phyloP scores from a whole-genome alignment of 30 jellyfish, hydroid and myxozoan genomes.

The Aurelia sp. region DNA sequence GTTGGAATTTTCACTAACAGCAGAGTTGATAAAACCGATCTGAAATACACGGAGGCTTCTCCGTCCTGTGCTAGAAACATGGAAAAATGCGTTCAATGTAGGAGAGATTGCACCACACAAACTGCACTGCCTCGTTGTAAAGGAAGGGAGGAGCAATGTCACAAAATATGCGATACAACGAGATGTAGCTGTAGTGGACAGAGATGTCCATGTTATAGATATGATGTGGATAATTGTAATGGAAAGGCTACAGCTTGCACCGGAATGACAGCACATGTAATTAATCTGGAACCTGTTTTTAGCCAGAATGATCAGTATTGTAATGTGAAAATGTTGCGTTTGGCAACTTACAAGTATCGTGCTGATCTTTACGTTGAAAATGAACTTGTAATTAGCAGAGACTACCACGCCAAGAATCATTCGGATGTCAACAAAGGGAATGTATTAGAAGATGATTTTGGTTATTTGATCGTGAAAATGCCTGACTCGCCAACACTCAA shows the following conservation, averaged over 20 bases:
- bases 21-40: background rate
- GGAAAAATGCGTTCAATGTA: conserved; percentile 45
- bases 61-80: background rate
- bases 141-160: background rate
- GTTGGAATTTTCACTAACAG: conserved; percentile 20
- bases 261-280: conserved; percentile 10
- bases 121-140: conserved; percentile 3
- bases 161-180: background rate
- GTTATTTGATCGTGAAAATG: conserved; percentile 42
- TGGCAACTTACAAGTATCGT: conserved; percentile 47
- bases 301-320: conserved; percentile 27
- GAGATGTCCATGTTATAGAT: conserved; percentile 35
- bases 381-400: conserved; percentile 10
- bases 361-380: conserved; percentile 26
- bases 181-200: conserved; percentile 25
- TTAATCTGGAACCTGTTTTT: conserved; percentile 53
- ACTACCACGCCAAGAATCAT: conserved; percentile 3
- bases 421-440: background rate
- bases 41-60: conserved; percentile 23
- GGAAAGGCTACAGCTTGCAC: conserved; percentile 18
- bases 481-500: conserved; percentile 37
- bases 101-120: conserved; percentile 8
- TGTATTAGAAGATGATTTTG: conserved; percentile 30
- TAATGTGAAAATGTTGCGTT: conserved; percentile 34
- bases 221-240: conserved; percentile 28